These are phyloP conservation scores for Rhynchopsitta pachyrhyncha DNA, from an alignment of 2,113 vertebrate species.

Conservation along the genomic window DNA sequence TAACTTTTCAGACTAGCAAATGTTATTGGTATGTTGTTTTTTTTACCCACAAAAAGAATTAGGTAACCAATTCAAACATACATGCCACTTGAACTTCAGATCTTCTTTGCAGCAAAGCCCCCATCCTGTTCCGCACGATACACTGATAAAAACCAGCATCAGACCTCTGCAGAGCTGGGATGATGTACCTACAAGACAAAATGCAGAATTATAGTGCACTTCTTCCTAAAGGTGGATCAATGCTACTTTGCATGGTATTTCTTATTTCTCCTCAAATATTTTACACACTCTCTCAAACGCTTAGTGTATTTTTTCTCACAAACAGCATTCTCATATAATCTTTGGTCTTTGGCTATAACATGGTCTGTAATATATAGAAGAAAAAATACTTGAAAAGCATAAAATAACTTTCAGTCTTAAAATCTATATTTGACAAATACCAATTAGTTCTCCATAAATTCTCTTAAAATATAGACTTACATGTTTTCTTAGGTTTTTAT, in stretches of 20 bases:
- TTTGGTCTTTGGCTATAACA: not conserved
- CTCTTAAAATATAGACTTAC: not conserved
- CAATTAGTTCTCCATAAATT: not conserved
- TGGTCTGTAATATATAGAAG: not conserved
- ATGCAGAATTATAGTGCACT: not conserved
- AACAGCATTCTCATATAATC: not conserved
- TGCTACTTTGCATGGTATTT: not conserved
- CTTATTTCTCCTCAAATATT: not conserved
- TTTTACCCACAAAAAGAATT: not conserved
- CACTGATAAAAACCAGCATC: slow-evolving; percentile 88
- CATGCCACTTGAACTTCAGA: slow-evolving; percentile 88
- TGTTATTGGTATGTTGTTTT: rapidly evolving
- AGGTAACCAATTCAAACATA: slow-evolving; percentile 68
- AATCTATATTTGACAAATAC: not conserved
- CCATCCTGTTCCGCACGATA: slow-evolving; percentile 87
- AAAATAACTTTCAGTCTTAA: not conserved
- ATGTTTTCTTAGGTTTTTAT: not conserved
- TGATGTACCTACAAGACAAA: slow-evolving; percentile 72
- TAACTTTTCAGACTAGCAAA: not conserved
- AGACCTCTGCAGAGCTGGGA: slow-evolving; percentile 77
- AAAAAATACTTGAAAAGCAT: not conserved
- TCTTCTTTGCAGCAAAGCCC: slow-evolving; percentile 82
- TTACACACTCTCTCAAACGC: not conserved
- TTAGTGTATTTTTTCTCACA: not conserved
- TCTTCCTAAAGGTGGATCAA: not conserved